These are phyloP conservation scores for Sphinx pinastri DNA, from an alignment of 2,888 invertebrate genomes.

Conservation along the genomic window DNA sequence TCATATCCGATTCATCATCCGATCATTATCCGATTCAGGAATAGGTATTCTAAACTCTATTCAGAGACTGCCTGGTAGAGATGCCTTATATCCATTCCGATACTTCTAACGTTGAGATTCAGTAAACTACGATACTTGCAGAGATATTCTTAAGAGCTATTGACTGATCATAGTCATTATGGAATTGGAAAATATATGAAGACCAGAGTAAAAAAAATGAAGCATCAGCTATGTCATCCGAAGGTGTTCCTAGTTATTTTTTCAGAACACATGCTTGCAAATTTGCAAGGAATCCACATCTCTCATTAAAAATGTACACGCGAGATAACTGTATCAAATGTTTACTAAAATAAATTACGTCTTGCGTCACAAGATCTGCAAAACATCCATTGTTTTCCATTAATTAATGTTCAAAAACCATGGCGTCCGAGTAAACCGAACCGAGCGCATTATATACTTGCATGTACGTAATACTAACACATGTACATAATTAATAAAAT, in stretches of 20 bases:
- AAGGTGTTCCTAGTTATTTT: neutral
- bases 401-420: conserved; percentile 16
- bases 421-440: neutral
- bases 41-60: too few relatives aligned
- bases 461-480: neutral
- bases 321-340: conserved; percentile 26
- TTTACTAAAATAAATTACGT: conserved; percentile 27
- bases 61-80: too few relatives aligned
- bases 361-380: conserved; percentile 26
- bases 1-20: too few relatives aligned
- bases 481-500: neutral
- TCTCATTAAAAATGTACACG: conserved; percentile 22
- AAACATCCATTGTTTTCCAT: conserved; percentile 19
- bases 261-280: neutral
- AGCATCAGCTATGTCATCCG: neutral
- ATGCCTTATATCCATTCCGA: too few relatives aligned
- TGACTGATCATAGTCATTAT: too few relatives aligned
- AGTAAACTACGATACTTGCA: too few relatives aligned
- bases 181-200: too few relatives aligned
- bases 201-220: neutral
- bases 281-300: conserved; percentile 7
- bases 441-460: neutral
- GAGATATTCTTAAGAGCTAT: too few relatives aligned
- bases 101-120: too few relatives aligned
- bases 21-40: too few relatives aligned